Conservation (phyloP, 2,113 vertebrate genomes). For the Oncorhynchus gorbuscha region DNA sequence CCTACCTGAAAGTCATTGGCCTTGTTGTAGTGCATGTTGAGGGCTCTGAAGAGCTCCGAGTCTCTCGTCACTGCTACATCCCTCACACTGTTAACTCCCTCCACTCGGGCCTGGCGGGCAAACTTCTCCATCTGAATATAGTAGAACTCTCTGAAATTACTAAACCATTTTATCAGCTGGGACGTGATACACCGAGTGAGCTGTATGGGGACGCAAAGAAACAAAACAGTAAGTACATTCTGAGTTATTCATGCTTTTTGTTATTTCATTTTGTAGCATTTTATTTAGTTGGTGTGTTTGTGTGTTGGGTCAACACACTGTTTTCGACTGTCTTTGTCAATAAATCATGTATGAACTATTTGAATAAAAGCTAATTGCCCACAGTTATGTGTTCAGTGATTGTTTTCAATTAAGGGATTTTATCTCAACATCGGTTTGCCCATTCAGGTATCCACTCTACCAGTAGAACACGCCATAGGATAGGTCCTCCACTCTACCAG, state of each 20-base stretch:
- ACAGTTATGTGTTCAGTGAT: background rate
- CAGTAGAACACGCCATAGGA: background rate
- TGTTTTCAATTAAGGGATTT: background rate
- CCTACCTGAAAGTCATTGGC: constrained; percentile 86
- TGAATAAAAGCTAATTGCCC: background rate
- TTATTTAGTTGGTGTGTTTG: background rate
- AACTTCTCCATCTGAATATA: constrained; percentile 96
- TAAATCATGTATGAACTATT: background rate
- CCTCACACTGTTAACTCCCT: constrained; percentile 65
- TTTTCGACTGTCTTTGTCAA: background rate
- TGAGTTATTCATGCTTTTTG: background rate
- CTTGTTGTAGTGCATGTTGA: constrained; percentile 90
- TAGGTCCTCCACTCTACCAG: background rate
- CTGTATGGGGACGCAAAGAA: constrained; percentile 59
- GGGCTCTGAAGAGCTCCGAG: constrained; percentile 85
- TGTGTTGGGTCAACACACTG: background rate
- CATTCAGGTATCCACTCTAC: background rate
- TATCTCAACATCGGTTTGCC: background rate
- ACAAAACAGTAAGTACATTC: constrained; percentile 7
- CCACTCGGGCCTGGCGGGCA: constrained; percentile 81
- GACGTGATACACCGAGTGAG: constrained; percentile 90
- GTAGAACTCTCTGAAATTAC: constrained; percentile 94
- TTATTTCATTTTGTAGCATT: background rate
- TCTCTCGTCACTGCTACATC: constrained; percentile 79
- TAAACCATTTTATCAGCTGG: constrained; percentile 97